These are phyloP conservation scores for Lemur catta DNA, from an alignment of 2,797 vertebrate species.

Conservation along the genomic window DNA sequence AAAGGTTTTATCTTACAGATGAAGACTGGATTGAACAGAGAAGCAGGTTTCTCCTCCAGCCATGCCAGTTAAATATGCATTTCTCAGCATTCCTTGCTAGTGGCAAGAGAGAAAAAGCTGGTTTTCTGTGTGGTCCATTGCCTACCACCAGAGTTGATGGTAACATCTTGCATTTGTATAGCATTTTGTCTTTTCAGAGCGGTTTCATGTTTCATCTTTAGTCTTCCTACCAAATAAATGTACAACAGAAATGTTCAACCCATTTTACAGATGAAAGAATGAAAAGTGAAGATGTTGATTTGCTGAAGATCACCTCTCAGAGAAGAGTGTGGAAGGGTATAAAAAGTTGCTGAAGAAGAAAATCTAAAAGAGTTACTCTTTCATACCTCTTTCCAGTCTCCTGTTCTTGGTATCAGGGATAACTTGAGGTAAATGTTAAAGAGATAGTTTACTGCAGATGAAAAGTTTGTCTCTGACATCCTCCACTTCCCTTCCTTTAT, in stretches of 20 bases:
- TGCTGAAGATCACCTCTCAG: background rate
- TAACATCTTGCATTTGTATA: background rate
- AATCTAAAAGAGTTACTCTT: background rate
- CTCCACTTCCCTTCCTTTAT: background rate
- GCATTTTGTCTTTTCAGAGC: background rate
- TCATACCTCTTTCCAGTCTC: background rate
- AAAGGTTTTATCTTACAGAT: background rate
- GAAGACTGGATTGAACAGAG: background rate
- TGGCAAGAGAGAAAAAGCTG: background rate
- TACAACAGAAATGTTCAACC: background rate
- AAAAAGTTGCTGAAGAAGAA: background rate
- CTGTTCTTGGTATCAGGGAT: background rate
- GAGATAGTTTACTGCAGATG: background rate
- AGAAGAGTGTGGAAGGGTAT: background rate
- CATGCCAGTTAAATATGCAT: background rate
- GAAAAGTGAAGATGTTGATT: background rate
- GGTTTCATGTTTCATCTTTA: background rate
- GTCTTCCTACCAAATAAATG: background rate
- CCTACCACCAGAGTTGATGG: background rate
- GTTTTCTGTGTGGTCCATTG: background rate
- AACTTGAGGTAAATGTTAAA: conserved; percentile 15
- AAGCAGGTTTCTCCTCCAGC: background rate
- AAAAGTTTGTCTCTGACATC: background rate
- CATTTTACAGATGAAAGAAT: background rate
- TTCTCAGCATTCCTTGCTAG: background rate